Percentiles rank a stretch among this genome's conserved stretches.
Evolutionary conservation across 2,888 invertebrate species (phyloP).

Genomic region (Noctua comes): DNA sequence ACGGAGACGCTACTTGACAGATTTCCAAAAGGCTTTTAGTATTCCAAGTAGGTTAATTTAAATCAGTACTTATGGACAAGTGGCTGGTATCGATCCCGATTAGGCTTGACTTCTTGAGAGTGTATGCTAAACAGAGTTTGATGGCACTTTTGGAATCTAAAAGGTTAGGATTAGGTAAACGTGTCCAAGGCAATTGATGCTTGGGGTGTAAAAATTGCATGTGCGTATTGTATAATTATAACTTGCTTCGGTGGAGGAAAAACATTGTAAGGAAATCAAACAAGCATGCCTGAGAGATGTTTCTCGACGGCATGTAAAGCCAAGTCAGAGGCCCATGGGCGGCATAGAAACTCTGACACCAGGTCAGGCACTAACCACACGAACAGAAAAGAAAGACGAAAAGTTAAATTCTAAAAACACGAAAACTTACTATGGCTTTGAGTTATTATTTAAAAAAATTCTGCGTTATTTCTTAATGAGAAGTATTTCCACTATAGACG

Average conservation of each 20-base stretch:
- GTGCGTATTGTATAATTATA: too few species aligned
- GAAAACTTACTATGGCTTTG: neutral
- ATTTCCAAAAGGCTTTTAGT: conserved; percentile 40
- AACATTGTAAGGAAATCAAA: too few species aligned
- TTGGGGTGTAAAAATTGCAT: neutral
- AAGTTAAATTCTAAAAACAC: neutral
- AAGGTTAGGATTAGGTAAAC: neutral
- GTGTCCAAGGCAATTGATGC: neutral
- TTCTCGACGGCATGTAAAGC: too few species aligned
- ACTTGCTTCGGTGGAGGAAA: too few species aligned
- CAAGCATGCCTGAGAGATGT: too few species aligned
- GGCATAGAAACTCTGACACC: too few species aligned
- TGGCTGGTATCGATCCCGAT: conserved; percentile 15
- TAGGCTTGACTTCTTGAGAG: conserved; percentile 10
- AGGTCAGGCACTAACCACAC: too few species aligned
- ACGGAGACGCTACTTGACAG: conserved; percentile 20
- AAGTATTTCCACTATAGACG: neutral
- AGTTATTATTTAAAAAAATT: neutral
- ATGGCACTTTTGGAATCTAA: conserved; percentile 7
- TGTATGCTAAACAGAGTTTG: conserved; percentile 22
- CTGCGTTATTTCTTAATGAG: neutral
- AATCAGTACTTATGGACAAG: conserved; percentile 30
- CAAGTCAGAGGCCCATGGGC: too few species aligned
- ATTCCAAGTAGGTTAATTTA: conserved; percentile 13
- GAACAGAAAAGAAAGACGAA: neutral